Evolutionary conservation across 2,888 invertebrate genomes (phyloP), one percentile per base, ranked within the genome.

Genomic region (Pteria penguin): DNA sequence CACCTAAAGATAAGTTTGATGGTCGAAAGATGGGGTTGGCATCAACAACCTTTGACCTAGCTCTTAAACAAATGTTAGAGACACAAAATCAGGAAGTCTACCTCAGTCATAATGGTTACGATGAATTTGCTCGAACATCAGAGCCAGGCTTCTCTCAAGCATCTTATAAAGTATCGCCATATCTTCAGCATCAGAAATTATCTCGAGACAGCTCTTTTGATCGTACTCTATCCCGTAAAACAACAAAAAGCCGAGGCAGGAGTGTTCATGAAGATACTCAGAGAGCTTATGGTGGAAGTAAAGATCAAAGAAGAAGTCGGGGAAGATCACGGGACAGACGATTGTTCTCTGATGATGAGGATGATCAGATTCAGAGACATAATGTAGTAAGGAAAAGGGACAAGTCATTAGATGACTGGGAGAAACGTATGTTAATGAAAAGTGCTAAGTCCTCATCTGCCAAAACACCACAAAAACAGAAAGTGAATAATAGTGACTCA

Each of bases 41-140:
- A 22, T 81, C 87, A n/a, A 86, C 84, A 54, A 87, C 83, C 3
- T 89, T 89, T 87, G 89, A 89, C 62, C 78, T 86, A 29, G 87
- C 88, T 22, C 76, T 89, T 22, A 79, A 83, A 8, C 81, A 84
- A 26, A 88, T 89, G 90, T 72, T 89, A 54, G 86, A 83, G 32
- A 78, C 80, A 31, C 82, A 83, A 2, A 71, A 82, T 58, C 67
- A 76, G 18, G 74, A 80, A 72, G 66, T 84, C 32, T 80, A 76
- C 27, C 80, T 78, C 11, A 78, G 78, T 69, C 78, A 80, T 69
- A 75, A 80, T n/a, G 80, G 84, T 36, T 89, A 89, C 80, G 84
- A 88, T 67, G 79, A 85, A 67, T 89, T 75, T 82, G 88, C 89
- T 2, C 73, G 88, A 24, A 79, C 82, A 8, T 72, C 80, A 11